Percentiles rank a stretch among this genome's conserved stretches.
phyloP scores from a whole-genome alignment of 35 echinoderm and acorn worm genomes.

The Chiridota heheva region DNA sequence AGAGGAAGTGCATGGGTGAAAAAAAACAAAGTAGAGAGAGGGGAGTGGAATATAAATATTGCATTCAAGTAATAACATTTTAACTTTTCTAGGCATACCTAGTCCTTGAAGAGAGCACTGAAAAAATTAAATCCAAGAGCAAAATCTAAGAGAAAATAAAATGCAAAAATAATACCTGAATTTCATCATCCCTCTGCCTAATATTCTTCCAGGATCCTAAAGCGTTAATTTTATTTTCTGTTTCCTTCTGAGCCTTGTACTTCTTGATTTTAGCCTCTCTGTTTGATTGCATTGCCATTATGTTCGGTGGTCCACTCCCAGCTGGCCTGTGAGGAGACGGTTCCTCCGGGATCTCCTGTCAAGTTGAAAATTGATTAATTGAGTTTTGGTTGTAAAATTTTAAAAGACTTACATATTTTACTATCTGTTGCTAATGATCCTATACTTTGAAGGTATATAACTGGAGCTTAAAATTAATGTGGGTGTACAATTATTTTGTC shows the following conservation, averaged over 20 bases:
- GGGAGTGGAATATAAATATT: no score
- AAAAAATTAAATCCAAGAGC: no score
- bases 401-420: not conserved
- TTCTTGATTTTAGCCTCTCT: constrained; percentile 91
- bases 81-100: no score
- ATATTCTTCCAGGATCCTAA: constrained; percentile 63
- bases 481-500: no score
- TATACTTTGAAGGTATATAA: no score
- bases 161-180: no score
- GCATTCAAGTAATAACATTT: no score
- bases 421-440: not conserved
- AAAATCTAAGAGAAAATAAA: no score
- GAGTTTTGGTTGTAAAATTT: not conserved
- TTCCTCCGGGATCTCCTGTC: constrained; percentile 80
- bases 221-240: constrained; percentile 67
- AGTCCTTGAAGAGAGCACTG: no score
- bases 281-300: constrained; percentile 85
- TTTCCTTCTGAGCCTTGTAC: constrained; percentile 86
- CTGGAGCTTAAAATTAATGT: no score
- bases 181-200: constrained; percentile 75
- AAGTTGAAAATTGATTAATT: not conserved
- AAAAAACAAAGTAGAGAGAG: no score
- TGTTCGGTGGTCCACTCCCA: constrained; percentile 61
- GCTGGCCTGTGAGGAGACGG: constrained; percentile 9
- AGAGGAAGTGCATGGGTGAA: no score